Percentiles rank a stretch among this genome's conserved stretches.
Conservation (phyloP, 1,140 invertebrate genomes). For the Lasaia peninsularis region DNA sequence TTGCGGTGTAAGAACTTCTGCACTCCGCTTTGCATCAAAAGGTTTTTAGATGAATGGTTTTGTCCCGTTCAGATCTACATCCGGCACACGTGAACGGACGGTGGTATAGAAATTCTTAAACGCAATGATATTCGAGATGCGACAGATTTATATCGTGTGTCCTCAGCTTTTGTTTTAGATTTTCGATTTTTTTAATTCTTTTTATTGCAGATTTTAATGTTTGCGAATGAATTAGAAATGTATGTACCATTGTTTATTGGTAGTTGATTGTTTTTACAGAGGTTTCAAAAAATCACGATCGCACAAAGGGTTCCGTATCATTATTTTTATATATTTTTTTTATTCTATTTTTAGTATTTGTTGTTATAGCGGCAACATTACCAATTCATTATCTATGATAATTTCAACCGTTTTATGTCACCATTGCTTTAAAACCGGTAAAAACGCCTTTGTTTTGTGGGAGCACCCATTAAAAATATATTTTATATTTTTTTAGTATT, state of each 20-base stretch:
- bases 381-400: too few species aligned
- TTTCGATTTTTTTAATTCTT: constrained; percentile 25
- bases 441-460: too few species aligned
- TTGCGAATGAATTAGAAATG: not conserved
- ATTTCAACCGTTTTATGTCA: too few species aligned
- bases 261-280: not conserved
- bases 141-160: constrained; percentile 33
- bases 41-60: constrained; percentile 47
- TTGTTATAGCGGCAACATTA: too few species aligned
- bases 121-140: constrained; percentile 25
- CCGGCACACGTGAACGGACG: constrained; percentile 62
- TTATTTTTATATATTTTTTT: too few species aligned
- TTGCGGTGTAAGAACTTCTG: not conserved
- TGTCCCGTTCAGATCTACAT: constrained; percentile 52
- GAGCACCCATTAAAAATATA: too few species aligned
- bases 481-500: too few species aligned
- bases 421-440: too few species aligned
- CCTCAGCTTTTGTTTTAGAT: constrained; percentile 30
- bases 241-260: not conserved
- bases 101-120: constrained; percentile 46
- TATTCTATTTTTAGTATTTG: too few species aligned
- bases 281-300: too few species aligned
- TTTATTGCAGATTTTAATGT: not conserved
- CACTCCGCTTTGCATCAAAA: constrained; percentile 35
- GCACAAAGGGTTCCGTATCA: too few species aligned